phyloP scores from a whole-genome alignment of 2,888 invertebrate genomes.

The Caenorhabditis imperialis region DNA sequence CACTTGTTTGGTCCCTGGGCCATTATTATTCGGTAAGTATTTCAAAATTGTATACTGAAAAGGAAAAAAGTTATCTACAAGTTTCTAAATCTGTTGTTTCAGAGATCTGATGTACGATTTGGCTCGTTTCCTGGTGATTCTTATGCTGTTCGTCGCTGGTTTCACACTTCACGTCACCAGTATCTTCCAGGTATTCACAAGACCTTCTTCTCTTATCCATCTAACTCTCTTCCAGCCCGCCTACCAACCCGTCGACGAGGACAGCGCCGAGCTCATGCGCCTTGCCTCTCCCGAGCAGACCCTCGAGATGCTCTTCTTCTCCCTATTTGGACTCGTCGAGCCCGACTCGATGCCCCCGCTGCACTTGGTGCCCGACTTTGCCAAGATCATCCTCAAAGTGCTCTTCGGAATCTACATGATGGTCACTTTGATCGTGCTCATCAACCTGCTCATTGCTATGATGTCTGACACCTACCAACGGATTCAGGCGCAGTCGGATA shows the following conservation, averaged over 20 bases:
- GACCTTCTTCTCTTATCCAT: not conserved
- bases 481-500: constrained; percentile 96
- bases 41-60: not conserved
- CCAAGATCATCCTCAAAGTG: constrained; percentile 79
- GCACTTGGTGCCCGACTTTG: constrained; percentile 79
- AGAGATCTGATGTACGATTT: constrained; percentile 80
- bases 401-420: constrained; percentile 97
- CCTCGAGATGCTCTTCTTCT: constrained; percentile 93
- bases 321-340: constrained; percentile 82
- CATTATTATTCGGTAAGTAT: constrained; percentile 91
- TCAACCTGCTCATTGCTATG: constrained; percentile 99
- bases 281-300: constrained; percentile 83
- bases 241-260: constrained; percentile 77
- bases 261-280: constrained; percentile 76
- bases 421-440: constrained; percentile 94
- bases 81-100: constrained; percentile 28
- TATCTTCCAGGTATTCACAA: constrained; percentile 87
- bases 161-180: constrained; percentile 93
- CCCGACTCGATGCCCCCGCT: constrained; percentile 82
- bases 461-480: constrained; percentile 99
- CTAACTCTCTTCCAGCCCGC: constrained; percentile 70
- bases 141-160: constrained; percentile 97
- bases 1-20: constrained; percentile 99
- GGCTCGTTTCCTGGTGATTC: constrained; percentile 89
- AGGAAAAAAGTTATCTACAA: not conserved